These are phyloP conservation scores for Eledona agricola DNA, from an alignment of 2,888 invertebrate species.

Conservation along the genomic window DNA sequence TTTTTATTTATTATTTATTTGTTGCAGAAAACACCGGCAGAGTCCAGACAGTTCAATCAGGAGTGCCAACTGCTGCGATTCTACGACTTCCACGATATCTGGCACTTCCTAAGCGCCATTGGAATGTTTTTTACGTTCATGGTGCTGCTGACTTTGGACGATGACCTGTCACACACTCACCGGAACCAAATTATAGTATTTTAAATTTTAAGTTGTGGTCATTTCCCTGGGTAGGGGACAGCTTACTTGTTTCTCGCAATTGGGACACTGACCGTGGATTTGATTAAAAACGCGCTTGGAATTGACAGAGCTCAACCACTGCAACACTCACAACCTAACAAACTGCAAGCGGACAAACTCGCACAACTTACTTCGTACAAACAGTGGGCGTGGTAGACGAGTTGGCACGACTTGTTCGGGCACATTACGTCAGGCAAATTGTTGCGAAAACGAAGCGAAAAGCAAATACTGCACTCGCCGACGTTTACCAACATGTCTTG, in stretches of 20 bases:
- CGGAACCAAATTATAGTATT: constrained; percentile 79
- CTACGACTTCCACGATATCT: constrained; percentile 85
- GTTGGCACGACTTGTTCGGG: constrained; percentile 57
- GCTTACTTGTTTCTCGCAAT: constrained; percentile 61
- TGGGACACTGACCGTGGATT: constrained; percentile 57
- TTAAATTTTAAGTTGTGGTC: too few species aligned
- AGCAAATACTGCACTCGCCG: constrained; percentile 62
- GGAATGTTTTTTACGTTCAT: constrained; percentile 87
- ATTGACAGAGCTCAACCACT: constrained; percentile 57
- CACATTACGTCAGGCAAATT: constrained; percentile 60
- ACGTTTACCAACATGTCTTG: constrained; percentile 47
- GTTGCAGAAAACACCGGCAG: constrained; percentile 73
- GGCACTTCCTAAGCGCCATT: constrained; percentile 83
- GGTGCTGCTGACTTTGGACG: constrained; percentile 81
- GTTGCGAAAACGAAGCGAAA: constrained; percentile 55
- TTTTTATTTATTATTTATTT: constrained; percentile 36
- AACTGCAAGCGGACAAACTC: too few species aligned
- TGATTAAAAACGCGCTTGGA: constrained; percentile 52
- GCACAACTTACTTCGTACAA: constrained; percentile 58
- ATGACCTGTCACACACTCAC: constrained; percentile 74
- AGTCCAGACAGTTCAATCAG: constrained; percentile 77
- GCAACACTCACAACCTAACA: constrained; percentile 45
- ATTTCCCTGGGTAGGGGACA: too few species aligned
- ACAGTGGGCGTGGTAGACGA: constrained; percentile 59
- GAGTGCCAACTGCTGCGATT: constrained; percentile 75